These are phyloP conservation scores for Cyrtorhinus lividipennis DNA, from an alignment of 1,140 invertebrate species.

Conservation along the genomic window DNA sequence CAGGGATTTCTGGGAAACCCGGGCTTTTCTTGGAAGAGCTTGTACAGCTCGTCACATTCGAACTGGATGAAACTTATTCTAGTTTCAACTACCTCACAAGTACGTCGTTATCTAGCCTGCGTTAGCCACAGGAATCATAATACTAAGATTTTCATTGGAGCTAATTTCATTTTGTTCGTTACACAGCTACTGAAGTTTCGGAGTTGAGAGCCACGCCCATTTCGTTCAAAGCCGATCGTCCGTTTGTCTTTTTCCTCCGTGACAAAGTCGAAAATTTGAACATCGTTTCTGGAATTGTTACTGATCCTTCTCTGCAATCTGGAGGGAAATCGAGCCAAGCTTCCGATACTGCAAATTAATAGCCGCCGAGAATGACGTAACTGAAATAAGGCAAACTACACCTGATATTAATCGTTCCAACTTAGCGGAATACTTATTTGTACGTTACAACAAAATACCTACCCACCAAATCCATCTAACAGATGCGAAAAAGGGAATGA, in stretches of 20 bases:
- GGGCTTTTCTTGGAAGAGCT: constrained; percentile 42
- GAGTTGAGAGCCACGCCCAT: not conserved
- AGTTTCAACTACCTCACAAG: constrained; percentile 27
- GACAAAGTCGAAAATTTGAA: constrained; percentile 44
- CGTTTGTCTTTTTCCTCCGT: constrained; percentile 50
- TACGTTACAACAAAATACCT: no score
- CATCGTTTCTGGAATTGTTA: constrained; percentile 44
- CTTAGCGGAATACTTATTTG: no score
- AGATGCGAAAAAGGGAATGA: no score
- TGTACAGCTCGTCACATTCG: constrained; percentile 42
- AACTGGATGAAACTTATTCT: constrained; percentile 34
- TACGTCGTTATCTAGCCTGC: no score
- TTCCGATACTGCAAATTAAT: no score
- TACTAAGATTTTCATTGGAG: no score
- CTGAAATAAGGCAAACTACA: no score
- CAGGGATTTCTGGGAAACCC: constrained; percentile 36
- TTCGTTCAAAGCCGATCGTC: constrained; percentile 42
- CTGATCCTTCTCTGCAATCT: constrained; percentile 27
- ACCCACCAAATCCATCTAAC: no score
- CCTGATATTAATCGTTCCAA: no score
- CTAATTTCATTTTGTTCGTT: constrained; percentile 13
- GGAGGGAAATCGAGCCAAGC: not conserved
- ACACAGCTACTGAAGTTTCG: constrained; percentile 16
- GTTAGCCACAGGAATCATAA: no score
- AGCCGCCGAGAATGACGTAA: no score